A percentile compares a stretch with the other conserved stretches of the same genome.
These are phyloP conservation scores for Diplazon laetatorius DNA, from an alignment of 2,888 invertebrate genomes.

Conservation along the genomic window DNA sequence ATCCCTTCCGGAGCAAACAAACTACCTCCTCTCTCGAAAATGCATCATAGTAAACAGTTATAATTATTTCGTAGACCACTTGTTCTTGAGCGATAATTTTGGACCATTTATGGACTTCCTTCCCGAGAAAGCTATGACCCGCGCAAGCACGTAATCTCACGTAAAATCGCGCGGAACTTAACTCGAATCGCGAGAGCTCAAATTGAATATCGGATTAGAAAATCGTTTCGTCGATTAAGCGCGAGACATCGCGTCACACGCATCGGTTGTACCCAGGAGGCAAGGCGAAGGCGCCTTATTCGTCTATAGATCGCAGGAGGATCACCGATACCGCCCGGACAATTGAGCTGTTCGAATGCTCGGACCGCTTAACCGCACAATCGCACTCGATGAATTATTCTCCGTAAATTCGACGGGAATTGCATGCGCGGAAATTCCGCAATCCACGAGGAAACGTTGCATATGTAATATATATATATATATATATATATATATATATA, in stretches of 20 bases:
- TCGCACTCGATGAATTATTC: slow-evolving; percentile 41
- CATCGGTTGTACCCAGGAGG: slow-evolving; percentile 5
- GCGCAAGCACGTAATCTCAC: not conserved
- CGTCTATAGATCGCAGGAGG: not conserved
- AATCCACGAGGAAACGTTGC: not conserved
- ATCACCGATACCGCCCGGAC: slow-evolving; percentile 8
- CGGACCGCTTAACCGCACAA: slow-evolving; percentile 37
- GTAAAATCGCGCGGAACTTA: not conserved
- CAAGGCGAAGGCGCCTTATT: not conserved
- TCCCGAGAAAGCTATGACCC: not conserved
- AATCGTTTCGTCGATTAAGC: slow-evolving; percentile 29
- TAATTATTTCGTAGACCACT: no score
- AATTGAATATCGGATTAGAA: slow-evolving; percentile 35
- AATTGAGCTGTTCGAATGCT: slow-evolving; percentile 21
- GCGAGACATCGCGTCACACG: slow-evolving; percentile 11
- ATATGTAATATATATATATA: not conserved
- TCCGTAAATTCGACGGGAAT: slow-evolving; percentile 20
- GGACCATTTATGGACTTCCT: no score
- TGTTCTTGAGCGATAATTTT: no score
- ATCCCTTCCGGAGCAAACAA: no score
- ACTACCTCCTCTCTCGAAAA: no score
- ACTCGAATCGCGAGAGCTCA: not conserved
- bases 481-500: no score
- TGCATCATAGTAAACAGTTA: no score
- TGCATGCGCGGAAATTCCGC: slow-evolving; percentile 8